A percentile compares a stretch with the other conserved stretches of the same genome.
These are phyloP conservation scores for Bugula neritina DNA, from an alignment of 2,888 invertebrate genomes.

Conservation along the genomic window DNA sequence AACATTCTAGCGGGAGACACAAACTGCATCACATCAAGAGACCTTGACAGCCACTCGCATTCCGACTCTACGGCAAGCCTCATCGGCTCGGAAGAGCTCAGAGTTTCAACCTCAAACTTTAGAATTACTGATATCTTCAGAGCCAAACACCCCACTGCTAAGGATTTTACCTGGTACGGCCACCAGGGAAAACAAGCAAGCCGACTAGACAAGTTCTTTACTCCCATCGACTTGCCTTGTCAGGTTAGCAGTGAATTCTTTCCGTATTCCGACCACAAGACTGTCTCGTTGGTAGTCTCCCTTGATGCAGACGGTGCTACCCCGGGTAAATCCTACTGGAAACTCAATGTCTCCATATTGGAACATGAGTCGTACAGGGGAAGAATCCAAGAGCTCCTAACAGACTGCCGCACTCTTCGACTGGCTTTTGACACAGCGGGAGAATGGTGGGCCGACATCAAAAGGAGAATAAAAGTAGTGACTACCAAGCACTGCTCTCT, in stretches of 20 bases:
- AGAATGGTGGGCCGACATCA: not conserved
- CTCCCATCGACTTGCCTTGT: not conserved
- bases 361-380: not conserved
- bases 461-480: not conserved
- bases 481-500: not conserved
- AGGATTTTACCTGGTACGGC: not conserved
- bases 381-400: not conserved
- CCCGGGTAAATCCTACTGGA: not conserved
- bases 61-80: not conserved
- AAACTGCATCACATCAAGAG: conserved; percentile 6
- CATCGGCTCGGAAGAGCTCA: no score
- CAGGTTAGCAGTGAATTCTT: not conserved
- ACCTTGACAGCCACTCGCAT: not conserved
- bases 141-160: not conserved
- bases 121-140: no score
- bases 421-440: not conserved
- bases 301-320: not conserved
- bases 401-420: not conserved
- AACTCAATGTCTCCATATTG: not conserved
- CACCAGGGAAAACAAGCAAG: not conserved
- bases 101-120: no score
- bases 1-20: not conserved
- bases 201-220: conserved; percentile 2
- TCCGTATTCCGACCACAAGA: not conserved
- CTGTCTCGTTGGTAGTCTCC: not conserved